Base-by-base conservation (phyloP, 2,888 invertebrate species). In the Chalcosyrphus nemorum region DNA sequence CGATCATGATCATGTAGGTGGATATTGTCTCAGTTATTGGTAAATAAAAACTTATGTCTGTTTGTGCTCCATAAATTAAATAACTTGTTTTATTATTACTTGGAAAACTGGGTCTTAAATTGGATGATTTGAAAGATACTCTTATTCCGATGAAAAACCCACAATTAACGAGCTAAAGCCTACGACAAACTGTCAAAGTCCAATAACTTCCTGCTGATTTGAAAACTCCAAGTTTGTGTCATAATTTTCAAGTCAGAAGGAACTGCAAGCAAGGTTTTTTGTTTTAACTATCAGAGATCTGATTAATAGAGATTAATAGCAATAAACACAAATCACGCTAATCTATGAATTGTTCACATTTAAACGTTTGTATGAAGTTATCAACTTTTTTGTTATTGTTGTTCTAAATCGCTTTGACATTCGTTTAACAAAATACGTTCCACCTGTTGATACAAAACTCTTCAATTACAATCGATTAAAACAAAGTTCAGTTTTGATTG, bases 401-500 rank as follows among this genome's bases (percentile, higher is more conserved):
- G n/a, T 4, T 50, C 27, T 15, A 19, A 59, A 59, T 15, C 32
- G 56, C 19, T 19, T 19, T 38, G 19, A 19, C 38, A 57, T 38
- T 38, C 19, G 4, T n/a, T n/a, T n/a, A n/a, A 19, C 9, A 13
- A 5, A 15, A 43, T n/a, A 56, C 35, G 35, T 47, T 35, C 47
- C 61, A 43, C 43, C 43, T 61, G 29, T 17, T 57, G 56, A 32
- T 24, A 38, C 57, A 21, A n/a, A 56, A 11, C 11, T 56, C 35
- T 27, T 61, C 63, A 63, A 47, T 15, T n/a, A 21, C 21, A 32
- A 21, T 50, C 63, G 45, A 47, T 50, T 63, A 47, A 35, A 32
- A 47, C 19, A 19, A 13, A 45, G n/a, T 45, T 45, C 32, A 32
- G 19, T 13, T 11, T 35, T 21, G 32, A 50, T 63, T 63, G 19